These are phyloP conservation scores for Mythimna loreyi DNA, from an alignment of 2,888 invertebrate genomes.

Conservation along the genomic window DNA sequence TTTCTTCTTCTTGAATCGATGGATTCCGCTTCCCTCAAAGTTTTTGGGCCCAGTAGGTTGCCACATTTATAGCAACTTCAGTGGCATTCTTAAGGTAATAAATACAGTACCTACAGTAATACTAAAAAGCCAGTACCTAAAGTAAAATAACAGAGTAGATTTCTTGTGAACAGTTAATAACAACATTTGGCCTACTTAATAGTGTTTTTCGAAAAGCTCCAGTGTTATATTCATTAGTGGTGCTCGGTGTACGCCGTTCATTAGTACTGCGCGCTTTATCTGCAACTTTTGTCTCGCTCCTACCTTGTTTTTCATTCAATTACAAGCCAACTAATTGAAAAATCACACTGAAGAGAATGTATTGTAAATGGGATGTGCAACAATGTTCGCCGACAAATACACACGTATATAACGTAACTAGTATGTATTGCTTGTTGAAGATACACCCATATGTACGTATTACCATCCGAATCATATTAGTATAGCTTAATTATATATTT, in stretches of 20 bases:
- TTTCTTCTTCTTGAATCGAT: too few relatives aligned
- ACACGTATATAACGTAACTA: neutral
- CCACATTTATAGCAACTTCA: too few relatives aligned
- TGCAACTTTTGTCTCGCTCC: slow-evolving; percentile 73
- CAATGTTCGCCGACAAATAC: slow-evolving; percentile 9
- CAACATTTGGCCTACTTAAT: slow-evolving; percentile 75
- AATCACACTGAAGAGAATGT: slow-evolving; percentile 66
- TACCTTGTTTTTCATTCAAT: slow-evolving; percentile 80
- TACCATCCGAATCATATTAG: slow-evolving; percentile 13
- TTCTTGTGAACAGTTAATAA: slow-evolving; percentile 68
- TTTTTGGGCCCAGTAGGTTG: too few relatives aligned
- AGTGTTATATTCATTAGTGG: slow-evolving; percentile 84
- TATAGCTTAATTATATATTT: slow-evolving; percentile 21
- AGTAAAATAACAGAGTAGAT: slow-evolving; percentile 38
- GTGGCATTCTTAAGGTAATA: too few relatives aligned
- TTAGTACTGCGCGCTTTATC: slow-evolving; percentile 80
- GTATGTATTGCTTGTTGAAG: neutral
- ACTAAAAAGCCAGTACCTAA: slow-evolving; percentile 8
- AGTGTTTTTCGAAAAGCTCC: slow-evolving; percentile 78
- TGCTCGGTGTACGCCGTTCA: slow-evolving; percentile 76
- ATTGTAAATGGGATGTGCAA: slow-evolving; percentile 46
- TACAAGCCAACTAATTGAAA: slow-evolving; percentile 77
- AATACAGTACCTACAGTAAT: too few relatives aligned
- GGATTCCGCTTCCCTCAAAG: too few relatives aligned
- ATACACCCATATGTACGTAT: neutral